Conservation (phyloP, 2,797 vertebrate genomes). For the Melopsittacus undulatus region DNA sequence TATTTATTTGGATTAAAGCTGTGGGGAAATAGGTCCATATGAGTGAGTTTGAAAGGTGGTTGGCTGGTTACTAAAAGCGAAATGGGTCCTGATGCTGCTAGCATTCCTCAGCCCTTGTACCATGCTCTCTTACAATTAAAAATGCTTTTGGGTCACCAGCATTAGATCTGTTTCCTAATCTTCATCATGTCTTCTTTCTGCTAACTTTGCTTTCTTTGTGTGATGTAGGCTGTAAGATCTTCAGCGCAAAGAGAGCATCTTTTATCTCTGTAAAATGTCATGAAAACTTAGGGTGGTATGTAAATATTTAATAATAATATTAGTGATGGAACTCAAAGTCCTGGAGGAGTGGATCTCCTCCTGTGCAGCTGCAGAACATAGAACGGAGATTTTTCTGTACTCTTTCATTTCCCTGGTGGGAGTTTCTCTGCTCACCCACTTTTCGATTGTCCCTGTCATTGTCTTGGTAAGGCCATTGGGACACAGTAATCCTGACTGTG, state of each 20-base stretch:
- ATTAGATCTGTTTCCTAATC: background rate
- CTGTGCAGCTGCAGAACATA: background rate
- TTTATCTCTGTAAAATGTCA: conserved; percentile 37
- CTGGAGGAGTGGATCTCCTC: background rate
- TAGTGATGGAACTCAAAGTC: conserved; percentile 17
- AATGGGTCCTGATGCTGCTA: background rate
- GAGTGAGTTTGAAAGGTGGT: background rate
- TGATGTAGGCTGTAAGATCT: conserved; percentile 12
- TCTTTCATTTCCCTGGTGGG: background rate
- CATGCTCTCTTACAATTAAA: background rate
- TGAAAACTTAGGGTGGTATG: background rate
- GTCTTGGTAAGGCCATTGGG: background rate
- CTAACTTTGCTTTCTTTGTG: background rate
- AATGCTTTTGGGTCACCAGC: conserved; percentile 40
- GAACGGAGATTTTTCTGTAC: background rate
- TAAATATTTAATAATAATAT: conserved; percentile 66
- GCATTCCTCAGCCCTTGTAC: background rate
- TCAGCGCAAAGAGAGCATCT: conserved; percentile 7
- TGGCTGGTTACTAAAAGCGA: background rate
- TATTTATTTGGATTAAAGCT: background rate
- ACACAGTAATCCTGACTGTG: background rate
- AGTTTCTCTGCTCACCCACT: background rate
- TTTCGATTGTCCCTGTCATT: background rate
- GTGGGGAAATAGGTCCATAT: background rate
- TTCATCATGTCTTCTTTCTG: background rate